Conservation (phyloP, 2,888 invertebrate species). For the Drosophila robusta region DNA sequence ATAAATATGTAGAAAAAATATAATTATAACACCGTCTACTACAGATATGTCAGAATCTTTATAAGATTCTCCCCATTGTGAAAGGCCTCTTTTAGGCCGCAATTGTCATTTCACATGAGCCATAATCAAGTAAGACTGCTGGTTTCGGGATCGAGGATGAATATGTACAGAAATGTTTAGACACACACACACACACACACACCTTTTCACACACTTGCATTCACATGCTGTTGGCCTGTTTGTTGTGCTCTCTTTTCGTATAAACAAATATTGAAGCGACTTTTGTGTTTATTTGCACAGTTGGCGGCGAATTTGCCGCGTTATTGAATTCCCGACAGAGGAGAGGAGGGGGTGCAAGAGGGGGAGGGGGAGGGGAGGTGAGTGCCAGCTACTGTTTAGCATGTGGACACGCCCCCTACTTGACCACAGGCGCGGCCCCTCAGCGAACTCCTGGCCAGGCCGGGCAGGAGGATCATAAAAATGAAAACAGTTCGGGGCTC, state of each 20-base stretch:
- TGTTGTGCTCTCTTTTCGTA: constrained; percentile 52
- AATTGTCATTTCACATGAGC: neutral
- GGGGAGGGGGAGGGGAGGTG: neutral
- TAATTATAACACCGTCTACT: too few relatives aligned
- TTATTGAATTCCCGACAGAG: constrained; percentile 7
- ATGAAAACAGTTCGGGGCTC: constrained; percentile 49
- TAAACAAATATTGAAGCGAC: constrained; percentile 64
- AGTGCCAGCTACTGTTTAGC: constrained; percentile 32
- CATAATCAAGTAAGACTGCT: constrained; percentile 10
- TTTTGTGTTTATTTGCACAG: constrained; percentile 69
- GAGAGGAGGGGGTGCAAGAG: neutral
- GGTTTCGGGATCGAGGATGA: neutral
- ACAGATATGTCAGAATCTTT: too few relatives aligned
- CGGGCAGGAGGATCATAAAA: constrained; percentile 57
- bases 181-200: constrained; percentile 7
- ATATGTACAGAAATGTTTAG: neutral
- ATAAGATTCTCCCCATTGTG: too few relatives aligned
- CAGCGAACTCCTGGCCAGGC: constrained; percentile 3
- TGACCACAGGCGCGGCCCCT: constrained; percentile 39
- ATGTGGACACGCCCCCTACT: constrained; percentile 3
- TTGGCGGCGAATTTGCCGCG: constrained; percentile 66
- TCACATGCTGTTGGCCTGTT: constrained; percentile 37
- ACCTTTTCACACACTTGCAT: neutral
- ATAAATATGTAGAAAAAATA: too few relatives aligned
- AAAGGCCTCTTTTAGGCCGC: too few relatives aligned